Evolutionary conservation across 2,797 vertebrate species (phyloP), one percentile per base, ranked within the genome.

Genomic region (Pseudochirops corinnae): DNA sequence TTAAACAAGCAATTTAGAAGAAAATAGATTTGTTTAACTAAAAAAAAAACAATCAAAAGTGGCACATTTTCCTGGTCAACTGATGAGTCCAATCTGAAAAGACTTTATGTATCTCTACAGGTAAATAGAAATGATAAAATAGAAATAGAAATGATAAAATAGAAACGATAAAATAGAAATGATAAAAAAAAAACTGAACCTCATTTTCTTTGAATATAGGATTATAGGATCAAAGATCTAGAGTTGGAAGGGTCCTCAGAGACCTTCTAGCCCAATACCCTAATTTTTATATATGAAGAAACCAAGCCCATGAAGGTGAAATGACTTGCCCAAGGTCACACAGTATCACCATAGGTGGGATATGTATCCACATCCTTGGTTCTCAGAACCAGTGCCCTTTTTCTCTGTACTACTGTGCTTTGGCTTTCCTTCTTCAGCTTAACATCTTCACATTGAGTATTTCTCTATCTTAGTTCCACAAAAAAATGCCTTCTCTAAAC

Each of bases 1-100:
- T 90, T 74, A 10, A 90, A 92, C 28, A 93, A 95, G 55, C 14
- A 90, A 57, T 18, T 18, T 74, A 56, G 50, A 56, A 92, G 74
- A 60, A 74, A 39, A 52, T 56, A 46, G 55, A 33, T 3, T 6
- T 46, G 7, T 46, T 46, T 82, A 46, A n/a, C 7, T 39, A 82
- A 82, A 82, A 82, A 82, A 82, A 82, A 18, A 56, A 56, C 56
- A 33, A 33, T 46, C n/a, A 82, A 6, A 39, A 82, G 39, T 46
- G 18, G 39, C 39, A 46, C 26, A 18, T 82, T 82, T 46, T 82
- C n/a, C 39, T 46, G 18, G 7, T 46, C 74, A 46, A 82, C 7
- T 82, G 74, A 82, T 82, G 39, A 82, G 21, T 82, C 18, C 39
- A 82, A 26, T 82, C 74, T 82, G 6, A 46, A 82, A 82, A 82